Base-by-base conservation (phyloP, 2,113 vertebrate genomes). In the Chloropsis hardwickii region DNA sequence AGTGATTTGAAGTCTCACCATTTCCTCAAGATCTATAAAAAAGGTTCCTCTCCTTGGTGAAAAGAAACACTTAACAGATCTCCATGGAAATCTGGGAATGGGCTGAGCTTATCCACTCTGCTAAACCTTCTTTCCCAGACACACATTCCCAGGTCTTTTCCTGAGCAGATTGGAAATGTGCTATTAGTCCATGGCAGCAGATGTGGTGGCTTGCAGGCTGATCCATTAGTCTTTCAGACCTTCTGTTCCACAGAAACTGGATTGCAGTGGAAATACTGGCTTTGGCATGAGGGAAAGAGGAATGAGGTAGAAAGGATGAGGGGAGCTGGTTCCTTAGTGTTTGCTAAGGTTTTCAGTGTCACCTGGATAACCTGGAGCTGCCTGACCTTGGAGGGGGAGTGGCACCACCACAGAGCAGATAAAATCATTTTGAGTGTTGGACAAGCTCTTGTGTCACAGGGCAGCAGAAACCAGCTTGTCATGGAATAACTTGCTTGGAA, bases 81-180 rank as follows among this genome's bases (percentile, higher is more conserved):
- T 15, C 5, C 27, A 1, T 0, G 0, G 79, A 70, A 83, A 80
- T 39, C 37, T 65, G 51, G 27, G 3, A 7, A 21, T 17, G 62
- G 14, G 50, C 81, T 2, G 18, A 61, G 31, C 35, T 72, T 11
- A 50, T 8, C 54, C 57, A 0, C 39, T 80, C 16, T 29, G 54
- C 70, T 57, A 7, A 51, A 73, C 47, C 8, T 21, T 39, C 70
- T 45, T 40, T 39, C 78, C 62, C 58, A 18, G 50, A 9, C 22
- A 0, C 6, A 1, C 10, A 0, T 79, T 81, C 56, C 66, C 54
- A 2, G 37, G 1, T 33, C 3, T 0, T 51, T 83, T 48, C 81
- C 3, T 5, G 27, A n/a, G 76, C 22, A 0, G 2, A 1, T 13
- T 84, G 70, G 57, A 18, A 22, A 45, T 3, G 42, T 15, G 70